Evolutionary conservation across 2,888 invertebrate species (phyloP).

Genomic region (Hydropsyche betteni): DNA sequence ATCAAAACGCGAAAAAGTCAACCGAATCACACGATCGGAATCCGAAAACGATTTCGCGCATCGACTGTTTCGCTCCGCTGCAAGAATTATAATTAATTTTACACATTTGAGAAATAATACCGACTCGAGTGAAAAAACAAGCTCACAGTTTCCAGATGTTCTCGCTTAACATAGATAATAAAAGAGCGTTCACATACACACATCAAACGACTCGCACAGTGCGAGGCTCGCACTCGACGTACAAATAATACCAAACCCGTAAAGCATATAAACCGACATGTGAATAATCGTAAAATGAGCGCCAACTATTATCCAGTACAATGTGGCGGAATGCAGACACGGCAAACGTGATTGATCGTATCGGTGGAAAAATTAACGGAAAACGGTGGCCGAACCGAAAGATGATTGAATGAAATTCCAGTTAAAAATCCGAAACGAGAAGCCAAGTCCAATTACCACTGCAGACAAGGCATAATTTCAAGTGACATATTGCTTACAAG

Average conservation of each 20-base stretch:
- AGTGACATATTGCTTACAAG: constrained; percentile 23
- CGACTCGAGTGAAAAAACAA: constrained; percentile 35
- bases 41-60: background rate
- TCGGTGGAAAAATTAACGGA: constrained; percentile 15
- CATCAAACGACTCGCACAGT: constrained; percentile 4
- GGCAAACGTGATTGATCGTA: background rate
- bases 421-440: constrained; percentile 2
- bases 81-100: constrained; percentile 48
- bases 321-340: background rate
- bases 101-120: constrained; percentile 49
- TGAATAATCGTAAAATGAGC: background rate
- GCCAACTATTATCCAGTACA: background rate
- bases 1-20: too few species aligned
- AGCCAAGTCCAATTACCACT: constrained; percentile 10
- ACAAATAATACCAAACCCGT: background rate
- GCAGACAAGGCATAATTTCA: constrained; percentile 23
- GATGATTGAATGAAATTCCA: constrained; percentile 17
- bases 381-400: background rate
- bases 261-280: background rate
- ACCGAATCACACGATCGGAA: too few species aligned
- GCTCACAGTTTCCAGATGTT: constrained; percentile 42
- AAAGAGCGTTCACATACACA: constrained; percentile 15
- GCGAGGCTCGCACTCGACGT: background rate
- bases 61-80: constrained; percentile 28
- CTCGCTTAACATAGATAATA: constrained; percentile 27